These are phyloP conservation scores for Pimephales promelas DNA, from an alignment of 2,113 vertebrate species.

Conservation along the genomic window DNA sequence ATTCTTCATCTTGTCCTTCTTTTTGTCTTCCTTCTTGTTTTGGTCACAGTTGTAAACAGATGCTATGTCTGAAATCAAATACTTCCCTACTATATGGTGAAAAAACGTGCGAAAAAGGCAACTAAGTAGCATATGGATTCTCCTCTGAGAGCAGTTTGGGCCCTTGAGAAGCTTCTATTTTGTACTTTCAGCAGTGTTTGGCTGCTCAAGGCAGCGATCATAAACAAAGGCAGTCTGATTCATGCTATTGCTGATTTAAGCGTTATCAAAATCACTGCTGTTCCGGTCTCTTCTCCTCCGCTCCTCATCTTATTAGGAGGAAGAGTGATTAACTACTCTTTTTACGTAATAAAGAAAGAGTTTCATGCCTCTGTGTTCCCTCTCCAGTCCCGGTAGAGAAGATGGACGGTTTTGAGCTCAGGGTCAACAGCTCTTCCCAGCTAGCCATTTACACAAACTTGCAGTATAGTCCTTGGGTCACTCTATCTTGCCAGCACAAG, in stretches of 20 bases:
- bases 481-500: conserved; percentile 37
- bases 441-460: not conserved
- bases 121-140: not conserved
- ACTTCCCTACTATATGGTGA: no score
- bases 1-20: no score
- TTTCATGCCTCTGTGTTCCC: not conserved
- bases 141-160: not conserved
- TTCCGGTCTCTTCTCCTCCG: not conserved
- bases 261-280: conserved; percentile 29
- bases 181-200: not conserved
- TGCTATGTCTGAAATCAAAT: no score
- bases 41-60: no score
- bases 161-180: not conserved
- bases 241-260: conserved; percentile 19
- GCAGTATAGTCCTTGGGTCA: conserved; percentile 9
- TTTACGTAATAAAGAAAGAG: conserved; percentile 5
- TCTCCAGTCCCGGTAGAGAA: conserved; percentile 15
- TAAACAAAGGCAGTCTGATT: conserved; percentile 24
- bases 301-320: not conserved
- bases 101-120: no score
- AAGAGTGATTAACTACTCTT: not conserved
- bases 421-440: conserved; percentile 37
- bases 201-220: not conserved
- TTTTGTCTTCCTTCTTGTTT: no score
- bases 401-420: conserved; percentile 42